These are phyloP conservation scores for Syndactyla subalaris DNA, from an alignment of 2,797 vertebrate species.

Conservation along the genomic window DNA sequence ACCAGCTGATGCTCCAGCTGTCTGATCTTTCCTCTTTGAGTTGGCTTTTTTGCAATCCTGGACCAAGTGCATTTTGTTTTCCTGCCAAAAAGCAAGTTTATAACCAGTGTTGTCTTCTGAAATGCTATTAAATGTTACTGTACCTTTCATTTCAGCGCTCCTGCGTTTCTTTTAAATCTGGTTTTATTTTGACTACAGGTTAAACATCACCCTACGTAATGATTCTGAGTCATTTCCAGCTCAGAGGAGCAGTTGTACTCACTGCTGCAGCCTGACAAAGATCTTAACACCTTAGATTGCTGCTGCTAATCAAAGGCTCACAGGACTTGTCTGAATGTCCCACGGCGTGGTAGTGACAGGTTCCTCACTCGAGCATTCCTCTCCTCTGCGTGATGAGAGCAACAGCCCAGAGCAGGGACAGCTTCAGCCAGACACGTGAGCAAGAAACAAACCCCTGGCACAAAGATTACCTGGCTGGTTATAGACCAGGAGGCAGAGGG, in stretches of 20 bases:
- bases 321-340: not conserved
- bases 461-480: not conserved
- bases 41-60: slow-evolving; percentile 25
- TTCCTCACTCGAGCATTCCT: not conserved
- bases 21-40: slow-evolving; percentile 6
- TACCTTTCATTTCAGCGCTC: not conserved
- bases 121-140: slow-evolving; percentile 79
- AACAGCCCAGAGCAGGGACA: not conserved
- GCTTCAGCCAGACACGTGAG: not conserved
- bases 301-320: not conserved
- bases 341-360: not conserved
- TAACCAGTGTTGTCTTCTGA: slow-evolving; percentile 60
- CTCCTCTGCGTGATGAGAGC: not conserved
- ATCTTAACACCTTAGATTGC: not conserved
- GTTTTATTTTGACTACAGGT: slow-evolving; percentile 59
- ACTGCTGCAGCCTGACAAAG: not conserved
- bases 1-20: slow-evolving; percentile 31
- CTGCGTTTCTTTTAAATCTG: not conserved
- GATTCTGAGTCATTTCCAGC: slow-evolving; percentile 12
- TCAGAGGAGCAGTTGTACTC: not conserved
- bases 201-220: not conserved
- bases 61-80: slow-evolving; percentile 74
- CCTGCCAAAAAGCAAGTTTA: slow-evolving; percentile 73
- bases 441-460: not conserved
- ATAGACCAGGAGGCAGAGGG: not conserved